Percentiles rank a stretch among this genome's conserved stretches.
Evolutionary conservation across 2,113 vertebrate genomes (phyloP).

Genomic region (Zosterops pallidus): DNA sequence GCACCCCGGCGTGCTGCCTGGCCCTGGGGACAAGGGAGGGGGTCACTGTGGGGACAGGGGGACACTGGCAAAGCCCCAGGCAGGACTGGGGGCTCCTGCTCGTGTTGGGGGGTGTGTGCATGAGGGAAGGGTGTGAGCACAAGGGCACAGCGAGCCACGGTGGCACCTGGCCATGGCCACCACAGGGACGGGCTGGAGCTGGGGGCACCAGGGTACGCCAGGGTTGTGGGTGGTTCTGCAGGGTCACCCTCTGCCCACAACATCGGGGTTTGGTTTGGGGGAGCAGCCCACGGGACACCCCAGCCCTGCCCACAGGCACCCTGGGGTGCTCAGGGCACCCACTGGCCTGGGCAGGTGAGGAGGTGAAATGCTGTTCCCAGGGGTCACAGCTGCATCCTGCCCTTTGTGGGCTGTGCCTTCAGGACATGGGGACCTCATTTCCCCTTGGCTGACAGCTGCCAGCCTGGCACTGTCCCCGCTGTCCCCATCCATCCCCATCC

Average conservation of each 20-base stretch:
- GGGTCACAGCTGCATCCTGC: not conserved
- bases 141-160: not conserved
- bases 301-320: not conserved
- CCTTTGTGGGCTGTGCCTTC: accelerated
- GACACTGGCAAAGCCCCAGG: not conserved
- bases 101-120: accelerated
- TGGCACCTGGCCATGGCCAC: not conserved
- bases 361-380: accelerated
- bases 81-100: not conserved
- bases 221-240: accelerated
- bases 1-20: accelerated
- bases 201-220: no score
- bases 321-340: not conserved
- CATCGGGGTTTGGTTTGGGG: not conserved
- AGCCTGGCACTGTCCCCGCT: not conserved
- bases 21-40: not conserved
- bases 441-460: not conserved
- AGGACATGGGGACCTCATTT: accelerated
- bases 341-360: not conserved
- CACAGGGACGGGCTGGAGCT: accelerated
- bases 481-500: not conserved
- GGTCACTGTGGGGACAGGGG: not conserved
- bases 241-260: not conserved
- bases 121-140: not conserved
- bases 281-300: not conserved